Base-by-base conservation (phyloP, 2,797 vertebrate genomes). In the Malurus leucopterus region DNA sequence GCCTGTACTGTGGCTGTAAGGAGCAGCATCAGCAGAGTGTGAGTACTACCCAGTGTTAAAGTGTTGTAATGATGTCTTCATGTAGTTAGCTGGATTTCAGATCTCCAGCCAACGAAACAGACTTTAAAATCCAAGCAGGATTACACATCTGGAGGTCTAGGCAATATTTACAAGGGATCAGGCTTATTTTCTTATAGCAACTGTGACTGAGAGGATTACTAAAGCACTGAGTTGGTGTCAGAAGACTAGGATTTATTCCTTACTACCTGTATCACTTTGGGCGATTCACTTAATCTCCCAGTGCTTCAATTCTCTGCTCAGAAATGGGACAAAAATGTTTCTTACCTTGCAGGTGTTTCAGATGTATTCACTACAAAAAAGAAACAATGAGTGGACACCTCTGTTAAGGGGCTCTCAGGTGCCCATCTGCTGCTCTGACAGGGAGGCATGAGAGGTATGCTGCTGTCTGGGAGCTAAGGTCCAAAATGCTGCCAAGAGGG, bases 131-230 rank as follows among this genome's bases (percentile, higher is more conserved):
- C 87, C 38, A 74, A 87, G 83, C 9, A 73, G 79, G 83, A 93
- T 92, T 93, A 80, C n/a, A 80, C 65, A 58, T 74, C 43, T 46
- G 58, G 80, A 91, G 47, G 83, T 61, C 83, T 89, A 85, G 65
- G 83, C 71, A 85, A 71, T 57, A 77, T 90, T 88, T 89, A 80
- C 79, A 68, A 74, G 36, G 58, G 65, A 77, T 89, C 50, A 92
- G 73, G 68, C 40, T 71, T 80, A 64, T 85, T 89, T 92, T 92
- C 62, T 82, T 67, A 34, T 0, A 80, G 70, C 55, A 71, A 7
- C 51, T 91, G 51, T 81, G 89, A 78, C 85, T 80, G 88, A 88
- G 76, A 88, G 77, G 90, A 92, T 95, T 94, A 91, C 80, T 72
- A 62, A 80, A 86, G 44, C 58, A 68, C 32, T 24, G 88, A 86